Conservation (phyloP, 1,140 invertebrate species). For the Cyclina sinensis region DNA sequence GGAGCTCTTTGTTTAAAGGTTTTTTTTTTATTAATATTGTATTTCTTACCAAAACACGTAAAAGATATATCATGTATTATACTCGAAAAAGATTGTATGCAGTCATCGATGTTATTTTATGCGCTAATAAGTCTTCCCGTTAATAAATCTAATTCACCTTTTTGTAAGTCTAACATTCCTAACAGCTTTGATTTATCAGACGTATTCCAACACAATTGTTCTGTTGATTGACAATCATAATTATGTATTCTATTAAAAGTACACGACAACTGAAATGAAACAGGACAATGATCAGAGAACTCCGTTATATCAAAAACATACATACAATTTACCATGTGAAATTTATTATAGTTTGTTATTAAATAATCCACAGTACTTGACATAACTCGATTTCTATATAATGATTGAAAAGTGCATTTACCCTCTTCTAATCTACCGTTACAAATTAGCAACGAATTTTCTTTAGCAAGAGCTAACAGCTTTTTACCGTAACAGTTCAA, state of each 20-base stretch:
- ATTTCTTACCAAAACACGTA: no score
- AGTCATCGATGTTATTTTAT: no score
- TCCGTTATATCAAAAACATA: conserved; percentile 34
- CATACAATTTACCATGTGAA: neutral
- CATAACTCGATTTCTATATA: conserved; percentile 14
- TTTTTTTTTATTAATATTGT: no score
- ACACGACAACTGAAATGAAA: neutral
- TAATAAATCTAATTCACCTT: no score
- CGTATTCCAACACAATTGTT: conserved; percentile 25
- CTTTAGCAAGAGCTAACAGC: conserved; percentile 3
- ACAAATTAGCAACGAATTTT: neutral
- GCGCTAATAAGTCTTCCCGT: no score
- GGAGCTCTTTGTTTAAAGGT: no score
- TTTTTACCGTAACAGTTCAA: neutral
- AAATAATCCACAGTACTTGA: conserved; percentile 28
- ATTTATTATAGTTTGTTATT: neutral
- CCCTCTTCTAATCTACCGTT: conserved; percentile 15
- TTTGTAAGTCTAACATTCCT: no score
- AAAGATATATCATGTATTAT: no score
- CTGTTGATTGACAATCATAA: neutral
- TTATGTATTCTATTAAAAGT: neutral
- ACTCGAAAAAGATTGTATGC: no score
- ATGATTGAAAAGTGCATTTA: neutral
- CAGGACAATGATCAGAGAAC: conserved; percentile 44
- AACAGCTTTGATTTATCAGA: neutral